These are phyloP conservation scores for Gallinago paraguaiae DNA, from an alignment of 2,113 vertebrate species.

Conservation along the genomic window DNA sequence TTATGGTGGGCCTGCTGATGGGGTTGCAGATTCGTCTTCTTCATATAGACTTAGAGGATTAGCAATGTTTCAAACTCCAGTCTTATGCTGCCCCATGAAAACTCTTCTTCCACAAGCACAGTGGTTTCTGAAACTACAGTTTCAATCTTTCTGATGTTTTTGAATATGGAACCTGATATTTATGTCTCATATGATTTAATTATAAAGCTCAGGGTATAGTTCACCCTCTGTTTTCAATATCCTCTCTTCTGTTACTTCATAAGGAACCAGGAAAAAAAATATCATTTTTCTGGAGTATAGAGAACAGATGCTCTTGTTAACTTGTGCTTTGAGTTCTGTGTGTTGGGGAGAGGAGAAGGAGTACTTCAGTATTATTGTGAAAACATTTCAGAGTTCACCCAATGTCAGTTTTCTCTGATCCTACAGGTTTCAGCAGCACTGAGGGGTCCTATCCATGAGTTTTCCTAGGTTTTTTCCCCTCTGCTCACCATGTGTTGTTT, in stretches of 20 bases:
- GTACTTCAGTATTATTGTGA: not conserved
- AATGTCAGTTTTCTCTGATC: not conserved
- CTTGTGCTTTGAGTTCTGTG: not conserved
- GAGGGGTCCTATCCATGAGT: not conserved
- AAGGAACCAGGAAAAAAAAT: not conserved
- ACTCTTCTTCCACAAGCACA: accelerated
- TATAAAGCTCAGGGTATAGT: not conserved
- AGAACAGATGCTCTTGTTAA: not conserved
- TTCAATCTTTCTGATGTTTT: not conserved
- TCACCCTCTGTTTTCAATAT: accelerated
- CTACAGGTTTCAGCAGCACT: not conserved
- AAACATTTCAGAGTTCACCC: not conserved
- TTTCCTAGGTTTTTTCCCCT: not conserved
- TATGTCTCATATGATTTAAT: not conserved
- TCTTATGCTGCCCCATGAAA: not conserved
- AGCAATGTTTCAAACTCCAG: not conserved
- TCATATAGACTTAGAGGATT: not conserved
- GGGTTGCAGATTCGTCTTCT: not conserved
- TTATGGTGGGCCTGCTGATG: not conserved
- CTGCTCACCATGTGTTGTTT: not conserved
- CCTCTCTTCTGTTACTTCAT: not conserved
- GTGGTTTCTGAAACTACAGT: accelerated
- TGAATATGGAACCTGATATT: not conserved
- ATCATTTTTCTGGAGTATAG: not conserved
- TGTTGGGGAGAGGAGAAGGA: not conserved